Conservation (phyloP, 1,140 invertebrate species). For the Ylistrum balloti region DNA sequence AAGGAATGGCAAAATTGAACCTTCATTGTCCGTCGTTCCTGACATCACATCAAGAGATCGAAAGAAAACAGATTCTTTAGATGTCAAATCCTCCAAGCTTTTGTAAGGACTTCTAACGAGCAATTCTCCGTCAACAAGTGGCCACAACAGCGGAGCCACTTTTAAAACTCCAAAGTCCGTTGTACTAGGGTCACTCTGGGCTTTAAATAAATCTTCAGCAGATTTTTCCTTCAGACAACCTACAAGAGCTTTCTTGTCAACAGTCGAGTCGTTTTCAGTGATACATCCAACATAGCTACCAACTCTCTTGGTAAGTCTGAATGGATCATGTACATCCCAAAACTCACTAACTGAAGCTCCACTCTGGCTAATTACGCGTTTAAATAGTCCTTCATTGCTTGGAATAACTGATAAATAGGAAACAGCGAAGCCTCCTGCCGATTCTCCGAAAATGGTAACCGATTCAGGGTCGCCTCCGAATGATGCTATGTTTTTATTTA, state of each 20-base stretch:
- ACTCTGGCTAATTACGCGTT: slow-evolving; percentile 54
- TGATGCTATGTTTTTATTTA: slow-evolving; percentile 45
- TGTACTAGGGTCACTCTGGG: not conserved
- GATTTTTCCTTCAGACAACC: not conserved
- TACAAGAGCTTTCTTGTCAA: not conserved
- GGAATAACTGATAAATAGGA: slow-evolving; percentile 50
- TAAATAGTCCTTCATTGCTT: slow-evolving; percentile 51
- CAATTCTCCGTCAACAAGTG: slow-evolving; percentile 43
- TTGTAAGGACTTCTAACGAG: not conserved
- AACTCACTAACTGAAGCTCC: slow-evolving; percentile 28
- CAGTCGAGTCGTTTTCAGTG: not conserved
- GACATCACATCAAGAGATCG: slow-evolving; percentile 46
- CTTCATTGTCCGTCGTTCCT: slow-evolving; percentile 48
- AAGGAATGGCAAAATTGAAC: not conserved
- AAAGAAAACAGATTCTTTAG: slow-evolving; percentile 47
- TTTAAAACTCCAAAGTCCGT: not conserved
- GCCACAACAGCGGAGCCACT: not conserved
- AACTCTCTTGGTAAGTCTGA: not conserved
- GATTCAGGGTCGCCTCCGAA: slow-evolving; percentile 92
- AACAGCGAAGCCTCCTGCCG: slow-evolving; percentile 95
- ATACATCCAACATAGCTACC: not conserved
- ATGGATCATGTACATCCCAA: not conserved
- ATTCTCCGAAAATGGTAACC: slow-evolving; percentile 96
- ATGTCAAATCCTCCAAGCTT: not conserved
- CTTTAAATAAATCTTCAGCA: not conserved